A percentile compares a stretch with the other conserved stretches of the same genome.
Evolutionary conservation across 2,797 vertebrate genomes (phyloP).

Genomic region (Eremophila alpestris): DNA sequence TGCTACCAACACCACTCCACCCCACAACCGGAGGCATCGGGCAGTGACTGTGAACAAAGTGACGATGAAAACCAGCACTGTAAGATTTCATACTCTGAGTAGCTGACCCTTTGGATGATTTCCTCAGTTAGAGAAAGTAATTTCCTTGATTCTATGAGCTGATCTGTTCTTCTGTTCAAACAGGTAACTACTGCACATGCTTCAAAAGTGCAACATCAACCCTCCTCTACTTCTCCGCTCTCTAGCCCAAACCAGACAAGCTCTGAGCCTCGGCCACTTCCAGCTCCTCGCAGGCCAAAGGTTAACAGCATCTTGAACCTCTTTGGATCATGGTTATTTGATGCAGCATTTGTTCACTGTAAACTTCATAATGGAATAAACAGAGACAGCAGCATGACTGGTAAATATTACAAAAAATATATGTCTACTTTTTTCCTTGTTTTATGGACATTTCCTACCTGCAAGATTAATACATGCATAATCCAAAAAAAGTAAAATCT

Average conservation of each 20-base stretch:
- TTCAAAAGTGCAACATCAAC: constrained; percentile 87
- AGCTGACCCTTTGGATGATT: neutral
- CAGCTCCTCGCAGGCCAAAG: constrained; percentile 88
- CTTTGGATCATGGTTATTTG: constrained; percentile 93
- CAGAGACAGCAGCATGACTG: constrained; percentile 93
- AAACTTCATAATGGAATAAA: constrained; percentile 87
- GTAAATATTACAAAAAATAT: constrained; percentile 81
- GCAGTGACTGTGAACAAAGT: constrained; percentile 90
- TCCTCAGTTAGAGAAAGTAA: neutral
- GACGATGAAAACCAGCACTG: constrained; percentile 89
- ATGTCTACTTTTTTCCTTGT: constrained; percentile 7
- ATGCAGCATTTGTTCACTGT: constrained; percentile 89
- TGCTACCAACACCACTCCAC: constrained; percentile 85
- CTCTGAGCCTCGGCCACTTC: constrained; percentile 87
- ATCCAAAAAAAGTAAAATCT: neutral
- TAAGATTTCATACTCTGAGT: constrained; percentile 66
- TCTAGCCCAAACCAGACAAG: constrained; percentile 94
- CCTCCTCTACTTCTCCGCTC: constrained; percentile 87
- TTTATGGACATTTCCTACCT: constrained; percentile 81
- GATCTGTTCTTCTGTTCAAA: constrained; percentile 43
- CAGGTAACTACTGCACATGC: constrained; percentile 86
- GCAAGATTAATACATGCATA: constrained; percentile 79
- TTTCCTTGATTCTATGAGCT: neutral
- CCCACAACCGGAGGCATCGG: constrained; percentile 90
- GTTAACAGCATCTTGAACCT: constrained; percentile 94